phyloP scores from a whole-genome alignment of 1,140 invertebrate genomes.

The Chlorops oryzae region DNA sequence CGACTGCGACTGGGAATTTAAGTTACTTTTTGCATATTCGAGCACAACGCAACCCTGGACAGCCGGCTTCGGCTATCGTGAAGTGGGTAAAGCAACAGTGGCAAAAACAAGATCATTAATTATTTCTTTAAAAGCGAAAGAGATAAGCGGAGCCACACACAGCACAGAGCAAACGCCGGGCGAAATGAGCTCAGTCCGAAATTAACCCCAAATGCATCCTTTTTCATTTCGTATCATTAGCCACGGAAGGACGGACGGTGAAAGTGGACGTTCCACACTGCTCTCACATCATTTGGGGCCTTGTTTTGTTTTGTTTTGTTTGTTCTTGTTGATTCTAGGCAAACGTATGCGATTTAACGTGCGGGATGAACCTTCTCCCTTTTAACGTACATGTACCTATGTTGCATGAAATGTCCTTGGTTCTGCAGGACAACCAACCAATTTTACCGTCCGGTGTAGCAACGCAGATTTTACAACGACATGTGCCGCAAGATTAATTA shows the following conservation, averaged over 20 bases:
- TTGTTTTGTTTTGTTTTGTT: background rate
- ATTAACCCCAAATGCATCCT: constrained; percentile 33
- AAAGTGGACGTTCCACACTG: background rate
- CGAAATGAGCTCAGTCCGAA: constrained; percentile 11
- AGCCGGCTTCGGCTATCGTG: no score
- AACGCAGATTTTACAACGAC: background rate
- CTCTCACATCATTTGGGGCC: background rate
- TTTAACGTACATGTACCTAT: no score
- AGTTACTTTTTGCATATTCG: background rate
- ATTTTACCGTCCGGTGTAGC: background rate
- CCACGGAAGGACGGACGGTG: constrained; percentile 5
- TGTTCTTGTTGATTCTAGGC: constrained; percentile 2
- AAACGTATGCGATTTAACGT: constrained; percentile 4
- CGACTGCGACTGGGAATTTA: background rate
- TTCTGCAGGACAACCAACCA: constrained; percentile 4
- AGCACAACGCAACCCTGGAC: background rate
- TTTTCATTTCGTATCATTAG: constrained; percentile 46
- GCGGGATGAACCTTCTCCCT: no score
- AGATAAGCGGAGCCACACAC: constrained; percentile 32
- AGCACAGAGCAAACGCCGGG: constrained; percentile 11
- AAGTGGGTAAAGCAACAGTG: constrained; percentile 35
- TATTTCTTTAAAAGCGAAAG: constrained; percentile 45
- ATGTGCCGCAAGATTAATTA: constrained; percentile 48
- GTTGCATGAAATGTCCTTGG: no score
- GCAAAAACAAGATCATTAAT: constrained; percentile 48